These are phyloP conservation scores for Cephus spinipes DNA, from an alignment of 2,888 invertebrate genomes.

Conservation along the genomic window DNA sequence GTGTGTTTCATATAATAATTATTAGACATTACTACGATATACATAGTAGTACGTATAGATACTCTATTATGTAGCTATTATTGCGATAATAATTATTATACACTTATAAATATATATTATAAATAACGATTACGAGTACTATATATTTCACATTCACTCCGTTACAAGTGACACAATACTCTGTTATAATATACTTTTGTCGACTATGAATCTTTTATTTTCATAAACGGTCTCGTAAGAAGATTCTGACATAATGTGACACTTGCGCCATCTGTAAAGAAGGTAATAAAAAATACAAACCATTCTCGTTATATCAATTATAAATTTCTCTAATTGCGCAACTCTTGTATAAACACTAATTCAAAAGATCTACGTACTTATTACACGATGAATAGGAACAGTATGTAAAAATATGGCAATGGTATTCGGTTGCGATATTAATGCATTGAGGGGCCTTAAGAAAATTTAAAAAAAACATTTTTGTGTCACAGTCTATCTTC, in stretches of 20 bases:
- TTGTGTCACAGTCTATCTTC: neutral
- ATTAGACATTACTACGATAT: neutral
- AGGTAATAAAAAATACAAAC: neutral
- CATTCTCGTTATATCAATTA: neutral
- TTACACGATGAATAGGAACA: neutral
- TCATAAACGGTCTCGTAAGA: neutral
- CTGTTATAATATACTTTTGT: neutral
- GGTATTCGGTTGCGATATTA: neutral
- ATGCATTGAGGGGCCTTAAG: neutral
- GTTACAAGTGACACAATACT: neutral
- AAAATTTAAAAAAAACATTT: neutral
- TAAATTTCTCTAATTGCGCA: neutral
- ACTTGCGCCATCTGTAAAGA: neutral
- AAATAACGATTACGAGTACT: neutral
- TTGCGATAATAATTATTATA: slow-evolving; percentile 8
- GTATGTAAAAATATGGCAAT: neutral
- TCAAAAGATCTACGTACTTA: neutral
- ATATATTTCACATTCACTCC: neutral
- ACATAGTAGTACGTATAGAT: neutral
- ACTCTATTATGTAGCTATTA: neutral
- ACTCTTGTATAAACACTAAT: neutral
- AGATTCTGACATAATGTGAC: neutral
- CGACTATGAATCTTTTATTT: neutral
- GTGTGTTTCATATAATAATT: slow-evolving; percentile 16
- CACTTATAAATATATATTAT: neutral